Conservation (phyloP, 2,113 vertebrate species). For the Cettia cetti region DNA sequence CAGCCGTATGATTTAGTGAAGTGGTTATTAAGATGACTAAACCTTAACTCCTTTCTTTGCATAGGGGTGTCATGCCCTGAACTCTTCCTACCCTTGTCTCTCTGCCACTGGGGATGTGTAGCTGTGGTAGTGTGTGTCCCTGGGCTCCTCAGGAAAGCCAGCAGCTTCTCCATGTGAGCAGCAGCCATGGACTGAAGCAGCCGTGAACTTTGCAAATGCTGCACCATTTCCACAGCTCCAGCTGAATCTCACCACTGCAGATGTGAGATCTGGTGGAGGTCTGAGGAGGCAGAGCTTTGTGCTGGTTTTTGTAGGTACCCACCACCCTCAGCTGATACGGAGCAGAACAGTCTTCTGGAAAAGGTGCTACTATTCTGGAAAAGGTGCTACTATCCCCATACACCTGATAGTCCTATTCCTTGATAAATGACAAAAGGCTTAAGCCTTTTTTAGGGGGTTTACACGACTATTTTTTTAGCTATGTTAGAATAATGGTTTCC, state of each 20-base stretch:
- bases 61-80: background rate
- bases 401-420: background rate
- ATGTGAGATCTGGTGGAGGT: background rate
- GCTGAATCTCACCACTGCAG: background rate
- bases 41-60: background rate
- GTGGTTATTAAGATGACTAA: background rate
- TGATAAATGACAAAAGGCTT: background rate
- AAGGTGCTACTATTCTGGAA: background rate
- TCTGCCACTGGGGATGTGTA: background rate
- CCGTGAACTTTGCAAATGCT: background rate
- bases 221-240: background rate
- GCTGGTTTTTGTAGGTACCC: background rate
- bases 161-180: background rate
- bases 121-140: background rate
- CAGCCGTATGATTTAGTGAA: background rate
- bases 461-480: constrained; percentile 39
- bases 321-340: background rate
- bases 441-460: background rate
- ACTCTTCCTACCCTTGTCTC: background rate
- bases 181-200: background rate
- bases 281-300: background rate
- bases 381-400: background rate
- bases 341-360: background rate
- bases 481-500: constrained; percentile 56
- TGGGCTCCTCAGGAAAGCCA: background rate